Base-by-base conservation (phyloP, 2,797 vertebrate species). In the Chloroceryle amazona region DNA sequence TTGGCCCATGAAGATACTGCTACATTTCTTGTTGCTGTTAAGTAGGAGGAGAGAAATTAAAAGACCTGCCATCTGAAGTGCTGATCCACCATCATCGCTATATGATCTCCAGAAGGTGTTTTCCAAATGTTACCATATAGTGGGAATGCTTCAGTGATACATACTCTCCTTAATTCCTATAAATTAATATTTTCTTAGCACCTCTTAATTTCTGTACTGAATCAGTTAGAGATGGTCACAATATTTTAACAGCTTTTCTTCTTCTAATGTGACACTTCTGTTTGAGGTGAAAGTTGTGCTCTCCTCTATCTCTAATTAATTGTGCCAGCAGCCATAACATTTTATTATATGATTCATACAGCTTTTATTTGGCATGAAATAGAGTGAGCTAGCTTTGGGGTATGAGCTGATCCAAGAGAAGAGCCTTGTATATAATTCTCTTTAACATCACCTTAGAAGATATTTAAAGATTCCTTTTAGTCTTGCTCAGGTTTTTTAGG, bases 281-380 rank as follows among this genome's bases (percentile, higher is more conserved):
- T 97, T 90, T 97, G 79, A 92, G 93, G 90, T 97, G 93, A 95
- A 95, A 94, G 88, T 96, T 95, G 61, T 91, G 86, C 85, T 97
- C 15, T 15, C 62, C 83, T 97, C 89, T 62, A 65, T 86, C 81
- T 97, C 95, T 98, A 98, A 97, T 96, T 97, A 97, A 96, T 97
- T 97, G 89, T 97, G 95, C 94, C 96, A 95, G 93, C 13, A 74
- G 91, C 96, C 95, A 88, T 97, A 96, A 90, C 81, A 47, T 97
- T 98, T 97, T 96, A 97, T 96, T 96, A 70, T 49, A 81, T 96
- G 95, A 95, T 96, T 97, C 96, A 96, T 97, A 93, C 94, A 81
- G 87, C 67, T 95, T 97, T 97, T 94, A 95, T 97, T 97, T 98
- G 95, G 93, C 95, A 94, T 89, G 93, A 97, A 95, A 84, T 67